phyloP scores from a whole-genome alignment of 2,888 invertebrate genomes.

The Amiota minor region DNA sequence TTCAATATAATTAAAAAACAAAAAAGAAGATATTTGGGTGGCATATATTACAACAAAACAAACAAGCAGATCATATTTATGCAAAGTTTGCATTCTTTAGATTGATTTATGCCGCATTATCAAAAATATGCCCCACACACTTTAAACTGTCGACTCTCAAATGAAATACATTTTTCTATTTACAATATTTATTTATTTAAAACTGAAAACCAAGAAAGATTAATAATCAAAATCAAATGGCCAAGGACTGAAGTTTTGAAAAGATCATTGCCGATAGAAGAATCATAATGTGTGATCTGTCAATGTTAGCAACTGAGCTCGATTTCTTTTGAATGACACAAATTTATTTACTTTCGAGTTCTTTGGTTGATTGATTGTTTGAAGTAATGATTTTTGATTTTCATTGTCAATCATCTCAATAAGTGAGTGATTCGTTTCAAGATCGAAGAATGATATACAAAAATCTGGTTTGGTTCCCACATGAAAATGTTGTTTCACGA shows the following conservation, averaged over 20 bases:
- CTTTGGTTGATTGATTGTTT: slow-evolving; percentile 62
- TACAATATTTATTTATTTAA: too few relatives aligned
- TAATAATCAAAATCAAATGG: slow-evolving; percentile 38
- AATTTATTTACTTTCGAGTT: slow-evolving; percentile 47
- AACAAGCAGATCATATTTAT: too few relatives aligned
- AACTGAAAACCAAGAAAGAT: slow-evolving; percentile 3
- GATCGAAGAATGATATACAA: not conserved
- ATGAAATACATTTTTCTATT: too few relatives aligned
- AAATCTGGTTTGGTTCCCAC: slow-evolving; percentile 9
- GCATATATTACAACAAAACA: too few relatives aligned
- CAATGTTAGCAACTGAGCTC: slow-evolving; percentile 49
- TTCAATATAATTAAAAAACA: not conserved
- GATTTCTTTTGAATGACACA: slow-evolving; percentile 28
- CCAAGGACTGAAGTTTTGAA: too few relatives aligned
- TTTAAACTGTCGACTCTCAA: too few relatives aligned
- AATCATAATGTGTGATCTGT: slow-evolving; percentile 9
- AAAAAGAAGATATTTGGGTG: too few relatives aligned
- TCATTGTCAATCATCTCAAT: slow-evolving; percentile 22
- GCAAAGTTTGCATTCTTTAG: too few relatives aligned
- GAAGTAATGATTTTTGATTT: slow-evolving; percentile 60
- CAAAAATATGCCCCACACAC: too few relatives aligned
- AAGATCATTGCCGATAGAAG: too few relatives aligned
- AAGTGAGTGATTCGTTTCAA: not conserved
- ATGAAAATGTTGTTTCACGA: slow-evolving; percentile 24
- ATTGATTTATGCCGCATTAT: too few relatives aligned